Evolutionary conservation across 2,113 vertebrate species (phyloP), one percentile per base, ranked within the genome.

Genomic region (Ptilorrhoa leucosticta): DNA sequence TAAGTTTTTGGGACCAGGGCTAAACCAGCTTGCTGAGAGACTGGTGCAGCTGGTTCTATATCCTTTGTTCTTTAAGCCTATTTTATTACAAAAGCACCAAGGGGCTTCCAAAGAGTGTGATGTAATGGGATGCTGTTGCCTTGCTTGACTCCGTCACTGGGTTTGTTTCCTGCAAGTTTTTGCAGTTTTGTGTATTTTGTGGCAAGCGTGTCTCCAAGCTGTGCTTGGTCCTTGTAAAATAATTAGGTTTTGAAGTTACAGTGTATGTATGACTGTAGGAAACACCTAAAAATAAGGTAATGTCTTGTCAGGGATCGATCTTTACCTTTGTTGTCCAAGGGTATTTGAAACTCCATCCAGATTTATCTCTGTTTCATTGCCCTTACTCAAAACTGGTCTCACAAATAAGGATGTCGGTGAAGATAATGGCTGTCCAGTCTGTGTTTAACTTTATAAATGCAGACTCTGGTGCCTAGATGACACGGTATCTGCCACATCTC

Each of bases 61-160:
- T 69, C 47, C 54, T 87, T 94, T 93, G 70, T 80, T 91, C 63
- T 87, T 70, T 90, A 85, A 90, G 63, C 75, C 82, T 89, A 14
- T 89, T 97, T 89, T 22, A 10, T 72, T 60, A 30, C 12, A 65
- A 40, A 93, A 93, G 31, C 21, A 27, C 26, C 13, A 37, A 47
- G 7, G 5, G 45, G 19, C 53, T 39, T 91, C 64, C 45, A 40
- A 68, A 72, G 17, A 31, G 10, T 44, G 39, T 91, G 84, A 58
- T 9, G 19, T 63, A 63, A 85, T 47, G 58, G 24, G 35, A 50
- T 83, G 35, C 37, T 28, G 16, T 65, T 94, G 63, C 75, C 54
- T 94, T 63, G 54, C 22, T 94, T 16, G 15, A 72, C 70, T 88
- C 30, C 3, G 4, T 77, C 28, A 24, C 12, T 17, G 50, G 53